Base-by-base conservation (phyloP, 2,797 vertebrate genomes). In the Alcedo atthis region DNA sequence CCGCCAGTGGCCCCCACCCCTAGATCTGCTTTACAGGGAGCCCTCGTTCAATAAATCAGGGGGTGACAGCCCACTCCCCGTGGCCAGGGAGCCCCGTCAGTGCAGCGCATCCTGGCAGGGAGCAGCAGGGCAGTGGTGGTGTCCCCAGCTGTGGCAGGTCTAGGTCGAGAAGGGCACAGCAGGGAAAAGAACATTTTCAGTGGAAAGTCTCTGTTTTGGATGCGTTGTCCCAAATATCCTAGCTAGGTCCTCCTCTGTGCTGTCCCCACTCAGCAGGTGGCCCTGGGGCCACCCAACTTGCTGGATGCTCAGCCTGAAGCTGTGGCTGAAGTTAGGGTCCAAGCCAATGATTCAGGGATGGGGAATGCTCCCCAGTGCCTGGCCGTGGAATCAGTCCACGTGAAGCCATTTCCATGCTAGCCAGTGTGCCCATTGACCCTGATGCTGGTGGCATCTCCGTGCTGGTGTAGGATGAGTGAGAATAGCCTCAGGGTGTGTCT, bases 241-340 rank as follows among this genome's bases (percentile, higher is more conserved):
- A 25, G 24, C 11, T 21, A 54, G 40, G 43, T 86, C 13, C 69
- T 40, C 25, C 66, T 51, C 70, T 59, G 21, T 22, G 30, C 40
- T 85, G 43, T 46, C 14, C 51, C 30, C 0, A 2, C 24, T 75
- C 30, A 66, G 59, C 37, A 62, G 48, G 54, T 5, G 22, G 30
- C 35, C 51, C 48, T 9, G 2, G 20, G 25, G 13, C n/a, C 42
- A 49, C 15, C 22, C 6, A 0, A 1, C 20, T 57, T 0, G 0
- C 35, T 26, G 22, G 48, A 43, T 19, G 30, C 19, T 54, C 62
- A 83, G 19, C 22, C 55, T 61, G 77, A 45, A 71, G 54, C 54
- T 80, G 15, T 58, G 66, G 62, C 58, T 81, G 53, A 70, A 63
- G 17, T 80, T n/a, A 19, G 51, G 51, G 28, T 81, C 54, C 45